phyloP scores from a whole-genome alignment of 2,797 vertebrate species.

The Acanthornis magna region DNA sequence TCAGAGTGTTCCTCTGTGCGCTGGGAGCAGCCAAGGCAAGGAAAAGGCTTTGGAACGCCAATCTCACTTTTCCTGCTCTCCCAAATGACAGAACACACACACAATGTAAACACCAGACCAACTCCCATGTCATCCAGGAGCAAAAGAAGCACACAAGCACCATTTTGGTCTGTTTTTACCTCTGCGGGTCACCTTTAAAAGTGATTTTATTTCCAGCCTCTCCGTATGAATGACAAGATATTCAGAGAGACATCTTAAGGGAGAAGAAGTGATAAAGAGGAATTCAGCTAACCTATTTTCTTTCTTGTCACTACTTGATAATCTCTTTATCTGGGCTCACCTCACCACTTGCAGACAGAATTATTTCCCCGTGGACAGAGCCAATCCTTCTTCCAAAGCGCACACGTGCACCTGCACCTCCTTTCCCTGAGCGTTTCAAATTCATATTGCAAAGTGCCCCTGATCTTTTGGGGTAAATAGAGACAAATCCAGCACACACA shows the following conservation, averaged over 20 bases:
- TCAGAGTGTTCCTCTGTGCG: rapidly evolving
- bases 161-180: not conserved
- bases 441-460: not conserved
- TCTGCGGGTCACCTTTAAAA: constrained; percentile 14
- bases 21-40: not conserved
- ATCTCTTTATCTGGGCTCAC: constrained; percentile 41
- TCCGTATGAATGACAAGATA: not conserved
- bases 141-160: not conserved
- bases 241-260: not conserved
- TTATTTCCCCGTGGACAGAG: constrained; percentile 7
- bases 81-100: not conserved
- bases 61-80: not conserved
- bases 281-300: constrained; percentile 25
- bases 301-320: constrained; percentile 11
- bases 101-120: not conserved
- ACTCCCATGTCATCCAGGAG: not conserved
- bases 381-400: not conserved
- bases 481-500: not conserved
- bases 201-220: not conserved
- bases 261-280: constrained; percentile 16
- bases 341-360: constrained; percentile 52
- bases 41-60: not conserved
- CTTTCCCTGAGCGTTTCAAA: not conserved
- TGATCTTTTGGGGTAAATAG: not conserved
- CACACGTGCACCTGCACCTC: rapidly evolving